Evolutionary conservation across 2,888 invertebrate species (phyloP), one percentile per base, ranked within the genome.

Genomic region (Poecilobothrus nobilitatus): DNA sequence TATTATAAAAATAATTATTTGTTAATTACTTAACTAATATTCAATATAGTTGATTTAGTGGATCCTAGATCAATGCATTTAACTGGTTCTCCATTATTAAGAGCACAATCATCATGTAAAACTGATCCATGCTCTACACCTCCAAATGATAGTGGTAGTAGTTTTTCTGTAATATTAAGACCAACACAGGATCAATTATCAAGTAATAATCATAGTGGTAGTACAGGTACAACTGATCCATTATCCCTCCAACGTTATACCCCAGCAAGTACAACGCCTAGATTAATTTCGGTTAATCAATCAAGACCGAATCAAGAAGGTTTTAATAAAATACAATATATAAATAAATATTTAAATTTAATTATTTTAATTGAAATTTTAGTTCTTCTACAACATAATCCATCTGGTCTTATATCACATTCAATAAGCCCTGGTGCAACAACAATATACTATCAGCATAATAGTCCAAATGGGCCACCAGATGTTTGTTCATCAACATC

Each of bases 391-490:
- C 83, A 84, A 73, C 84, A 84, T 76, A 84, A 83, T 75, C 80
- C 84, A 62, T 81, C 83, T 75, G 73, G 75, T 1, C 69, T 78
- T 65, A 82, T 84, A 71, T 80, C 85, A 64, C 84, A 85, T 77
- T 81, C 84, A 12, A 79, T 81, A 3, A 85, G 85, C 76, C 85
- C 85, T 18, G 82, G 82, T 71, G 78, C 78, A 1, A 44, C 44
- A 44, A 34, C 82, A 68, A 76, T 88, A 78, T 84, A 88, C 82
- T 84, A 85, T 71, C 81, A 80, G 64, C 81, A 80, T 20, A 77
- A 76, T 66, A 81, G 79, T 70, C 78, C 81, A 1, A 75, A 78
- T 3, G 76, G 74, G 3, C 71, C 75, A 22, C 70, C 73, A 10
- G 74, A 75, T 64, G 69, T 71, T 27, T 67, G 66, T 12, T 71